Base-by-base conservation (phyloP, 2,797 vertebrate species). In the Balearica regulorum region DNA sequence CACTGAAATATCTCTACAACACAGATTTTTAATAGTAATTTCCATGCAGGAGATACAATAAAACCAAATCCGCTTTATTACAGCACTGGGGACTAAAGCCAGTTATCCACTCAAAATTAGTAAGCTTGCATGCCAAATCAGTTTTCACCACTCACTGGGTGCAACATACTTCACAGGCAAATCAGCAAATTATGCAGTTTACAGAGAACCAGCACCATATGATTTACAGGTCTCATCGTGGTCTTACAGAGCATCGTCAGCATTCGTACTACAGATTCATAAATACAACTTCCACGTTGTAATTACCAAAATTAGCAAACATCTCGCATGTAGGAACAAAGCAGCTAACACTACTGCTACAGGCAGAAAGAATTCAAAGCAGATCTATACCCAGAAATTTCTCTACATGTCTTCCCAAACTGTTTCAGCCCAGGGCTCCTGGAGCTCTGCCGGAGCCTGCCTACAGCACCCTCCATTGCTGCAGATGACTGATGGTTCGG, bases 21-120 rank as follows among this genome's bases (percentile, higher is more conserved):
- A 89, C 55, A 90, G 66, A 84, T 88, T 97, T 96, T 95, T 91
- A 95, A 94, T 22, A 95, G 83, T n/a, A 90, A 92, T 97, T 97
- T 97, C 91, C 90, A 85, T 78, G 92, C 17, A 78, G 82, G 64
- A 96, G 49, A 53, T 53, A 46, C 79, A 95, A 93, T 78, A 96
- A 97, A 93, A 71, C 46, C 55, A 88, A 97, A 96, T 96, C 46
- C 0, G 6, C 83, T 93, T 95, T 76, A 83, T 96, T 95, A 90
- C 76, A 95, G 92, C 84, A 83, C 84, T 51, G 28, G 64, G 90
- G 76, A 95, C 93, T 88, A 96, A 96, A 89, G 93, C 77, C 58
- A 94, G 91, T 93, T 95, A 96, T 39, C 71, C 18, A 85, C 69
- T 94, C 72, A 41, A 84, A 97, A 94, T 80, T 81, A 75, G 61